Conservation (phyloP, 2,113 vertebrate genomes). For the Scortum barcoo region DNA sequence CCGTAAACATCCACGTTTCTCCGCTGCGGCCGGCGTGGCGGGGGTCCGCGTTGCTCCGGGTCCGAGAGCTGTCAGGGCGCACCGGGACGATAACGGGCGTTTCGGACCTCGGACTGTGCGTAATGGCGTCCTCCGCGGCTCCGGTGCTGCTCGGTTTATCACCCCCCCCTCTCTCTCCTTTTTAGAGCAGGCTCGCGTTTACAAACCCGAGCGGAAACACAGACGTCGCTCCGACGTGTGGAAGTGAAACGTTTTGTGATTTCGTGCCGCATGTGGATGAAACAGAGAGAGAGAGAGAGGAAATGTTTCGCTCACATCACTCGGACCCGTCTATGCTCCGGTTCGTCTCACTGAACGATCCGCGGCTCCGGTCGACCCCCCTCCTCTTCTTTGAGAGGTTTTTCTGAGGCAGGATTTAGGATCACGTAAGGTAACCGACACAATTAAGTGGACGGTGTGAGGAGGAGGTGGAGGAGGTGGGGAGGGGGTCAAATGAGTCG, state of each 20-base stretch:
- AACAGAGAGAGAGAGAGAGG: too few relatives aligned
- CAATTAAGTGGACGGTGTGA: slow-evolving; percentile 21
- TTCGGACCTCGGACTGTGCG: slow-evolving; percentile 84
- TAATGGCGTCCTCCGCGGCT: slow-evolving; percentile 86
- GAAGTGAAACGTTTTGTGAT: not conserved
- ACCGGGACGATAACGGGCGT: slow-evolving; percentile 48
- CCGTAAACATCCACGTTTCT: slow-evolving; percentile 50
- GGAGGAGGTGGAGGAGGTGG: not conserved
- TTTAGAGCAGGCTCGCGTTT: not conserved
- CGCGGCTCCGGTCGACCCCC: slow-evolving; percentile 16
- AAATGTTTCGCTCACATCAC: slow-evolving; percentile 34
- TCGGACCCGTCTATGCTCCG: slow-evolving; percentile 31
- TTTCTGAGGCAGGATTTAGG: slow-evolving; percentile 27
- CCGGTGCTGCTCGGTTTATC: slow-evolving; percentile 51
- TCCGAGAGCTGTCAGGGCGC: slow-evolving; percentile 78
- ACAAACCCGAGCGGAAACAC: not conserved
- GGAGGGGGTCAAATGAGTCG: slow-evolving; percentile 33
- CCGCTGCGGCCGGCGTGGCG: slow-evolving; percentile 13
- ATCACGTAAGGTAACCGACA: slow-evolving; percentile 13
- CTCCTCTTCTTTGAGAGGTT: too few relatives aligned
- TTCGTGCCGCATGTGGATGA: slow-evolving; percentile 4
- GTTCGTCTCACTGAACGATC: slow-evolving; percentile 28
- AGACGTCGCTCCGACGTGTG: not conserved
- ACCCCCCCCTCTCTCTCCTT: too few relatives aligned
- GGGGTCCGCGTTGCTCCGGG: slow-evolving; percentile 68